Evolutionary conservation across 2,888 invertebrate species (phyloP), one percentile per base, ranked within the genome.

Genomic region (Coelopa pilipes): DNA sequence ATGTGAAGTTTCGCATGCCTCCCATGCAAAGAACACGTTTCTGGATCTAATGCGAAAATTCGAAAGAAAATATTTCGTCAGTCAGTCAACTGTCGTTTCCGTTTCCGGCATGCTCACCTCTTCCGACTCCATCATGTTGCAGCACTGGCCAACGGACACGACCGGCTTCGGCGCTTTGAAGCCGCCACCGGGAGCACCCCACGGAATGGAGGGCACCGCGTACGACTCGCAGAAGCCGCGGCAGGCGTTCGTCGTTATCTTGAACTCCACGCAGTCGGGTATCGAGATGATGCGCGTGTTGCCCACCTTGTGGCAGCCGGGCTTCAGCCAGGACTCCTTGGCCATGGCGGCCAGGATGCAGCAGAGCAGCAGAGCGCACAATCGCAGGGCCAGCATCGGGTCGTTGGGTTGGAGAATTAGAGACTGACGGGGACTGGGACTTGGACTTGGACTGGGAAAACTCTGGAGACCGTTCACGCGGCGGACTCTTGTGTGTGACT

Each of bases 61-160:
- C 53, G 53, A 5, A 7, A 15, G 53, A 11, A 53, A 53, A 15
- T 53, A 10, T 10, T 49, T 9, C 3, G 10, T 15, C 53, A 53
- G 4, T 53, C 4, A n/a, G 13, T n/a, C 9, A 53, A 13, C 13
- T 60, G 60, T 49, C 21, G n/a, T n/a, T n/a, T n/a, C n/a, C n/a
- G n/a, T n/a, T n/a, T n/a, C n/a, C n/a, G n/a, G n/a, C 15, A 50
- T 76, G 74, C 79, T 90, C 84, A 94, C 94, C 83, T 94, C 93
- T 88, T 95, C 94, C 0, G 95, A 93, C 81, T 95, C 94, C 92
- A 94, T 94, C 81, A 96, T 96, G 86, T 94, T 95, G 87, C 96
- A 96, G 87, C 96, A 96, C 84, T 96, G 94, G 12, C 95, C 96
- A 50, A 94, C 90, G 0, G 95, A 95, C 1, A 93, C 93, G 73